Conservation (phyloP, 1,140 invertebrate species). For the Sipha flava region DNA sequence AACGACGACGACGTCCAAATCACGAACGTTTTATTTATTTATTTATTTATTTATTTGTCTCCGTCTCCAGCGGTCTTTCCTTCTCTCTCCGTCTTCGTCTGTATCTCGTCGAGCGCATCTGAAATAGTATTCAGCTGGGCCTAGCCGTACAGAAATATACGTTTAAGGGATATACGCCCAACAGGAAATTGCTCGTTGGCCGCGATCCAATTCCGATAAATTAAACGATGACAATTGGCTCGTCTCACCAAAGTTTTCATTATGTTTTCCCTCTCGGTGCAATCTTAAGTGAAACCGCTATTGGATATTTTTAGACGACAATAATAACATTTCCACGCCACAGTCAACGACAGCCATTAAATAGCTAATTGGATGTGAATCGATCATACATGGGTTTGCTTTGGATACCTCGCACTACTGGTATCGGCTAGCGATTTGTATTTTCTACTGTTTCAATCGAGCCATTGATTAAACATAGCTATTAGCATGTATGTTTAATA, state of each 20-base stretch:
- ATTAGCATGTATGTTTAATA: too few species aligned
- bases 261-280: neutral
- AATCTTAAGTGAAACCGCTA: neutral
- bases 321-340: slow-evolving; percentile 15
- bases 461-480: too few species aligned
- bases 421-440: too few species aligned
- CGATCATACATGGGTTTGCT: neutral
- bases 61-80: neutral
- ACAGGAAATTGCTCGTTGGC: slow-evolving; percentile 29
- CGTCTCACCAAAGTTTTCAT: slow-evolving; percentile 30
- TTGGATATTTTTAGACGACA: slow-evolving; percentile 13
- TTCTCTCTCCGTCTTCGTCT: neutral
- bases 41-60: neutral
- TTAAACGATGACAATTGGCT: slow-evolving; percentile 32
- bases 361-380: neutral
- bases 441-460: too few species aligned
- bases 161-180: slow-evolving; percentile 22
- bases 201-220: slow-evolving; percentile 17
- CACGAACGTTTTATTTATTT: slow-evolving; percentile 11
- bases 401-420: too few species aligned
- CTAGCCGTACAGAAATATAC: slow-evolving; percentile 3
- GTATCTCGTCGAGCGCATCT: neutral
- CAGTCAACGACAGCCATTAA: neutral
- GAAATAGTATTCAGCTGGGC: slow-evolving; percentile 24
- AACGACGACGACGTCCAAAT: slow-evolving; percentile 1